These are phyloP conservation scores for Trogon melanurus DNA, from an alignment of 2,113 vertebrate genomes.

Conservation along the genomic window DNA sequence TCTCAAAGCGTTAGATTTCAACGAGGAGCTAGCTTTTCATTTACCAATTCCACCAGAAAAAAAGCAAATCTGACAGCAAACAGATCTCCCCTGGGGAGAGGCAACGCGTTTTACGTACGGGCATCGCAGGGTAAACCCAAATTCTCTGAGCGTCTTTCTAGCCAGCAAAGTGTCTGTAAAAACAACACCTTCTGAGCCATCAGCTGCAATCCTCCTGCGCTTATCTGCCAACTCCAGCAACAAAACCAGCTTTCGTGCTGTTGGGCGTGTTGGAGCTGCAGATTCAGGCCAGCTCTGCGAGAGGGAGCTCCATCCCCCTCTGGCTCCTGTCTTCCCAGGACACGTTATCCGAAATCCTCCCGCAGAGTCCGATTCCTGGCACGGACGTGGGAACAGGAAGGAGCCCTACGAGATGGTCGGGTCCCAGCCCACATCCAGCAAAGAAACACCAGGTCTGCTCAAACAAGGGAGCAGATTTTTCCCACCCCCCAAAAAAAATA, in stretches of 20 bases:
- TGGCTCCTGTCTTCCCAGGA: neutral
- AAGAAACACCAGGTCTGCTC: constrained; percentile 10
- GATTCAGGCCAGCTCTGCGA: neutral
- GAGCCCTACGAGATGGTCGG: neutral
- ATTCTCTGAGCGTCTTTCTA: neutral
- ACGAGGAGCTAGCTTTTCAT: neutral
- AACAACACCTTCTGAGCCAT: neutral
- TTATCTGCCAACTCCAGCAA: neutral
- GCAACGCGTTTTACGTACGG: fast-evolving
- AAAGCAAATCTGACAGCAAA: neutral
- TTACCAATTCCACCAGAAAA: neutral
- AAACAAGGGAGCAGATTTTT: neutral
- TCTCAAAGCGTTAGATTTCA: neutral
- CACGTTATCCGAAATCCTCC: neutral
- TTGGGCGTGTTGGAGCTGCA: neutral
- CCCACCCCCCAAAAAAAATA: neutral
- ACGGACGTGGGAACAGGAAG: constrained; percentile 42
- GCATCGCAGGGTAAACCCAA: neutral
- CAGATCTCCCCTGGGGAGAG: neutral
- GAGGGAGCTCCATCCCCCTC: constrained; percentile 19
- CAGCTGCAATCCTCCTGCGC: fast-evolving
- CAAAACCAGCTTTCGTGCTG: neutral
- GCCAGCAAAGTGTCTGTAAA: neutral
- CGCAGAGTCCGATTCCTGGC: neutral
- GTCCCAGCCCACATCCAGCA: constrained; percentile 12